Conservation (phyloP, 2,888 invertebrate species). For the Hypercompe scribonia region DNA sequence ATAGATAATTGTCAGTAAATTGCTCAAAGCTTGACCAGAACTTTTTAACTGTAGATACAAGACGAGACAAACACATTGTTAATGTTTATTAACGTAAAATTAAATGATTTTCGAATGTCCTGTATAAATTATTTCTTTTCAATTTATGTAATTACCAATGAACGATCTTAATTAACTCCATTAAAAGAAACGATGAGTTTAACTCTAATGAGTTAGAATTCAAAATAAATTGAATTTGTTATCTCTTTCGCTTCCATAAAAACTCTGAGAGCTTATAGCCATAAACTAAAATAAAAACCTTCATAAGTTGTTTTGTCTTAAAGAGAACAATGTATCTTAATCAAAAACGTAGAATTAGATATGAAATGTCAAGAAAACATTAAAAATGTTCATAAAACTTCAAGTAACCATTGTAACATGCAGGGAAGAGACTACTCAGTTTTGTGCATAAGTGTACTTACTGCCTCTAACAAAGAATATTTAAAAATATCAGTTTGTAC, state of each 20-base stretch:
- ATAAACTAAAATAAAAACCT: neutral
- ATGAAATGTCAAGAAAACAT: neutral
- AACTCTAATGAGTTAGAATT: neutral
- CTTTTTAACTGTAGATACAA: neutral
- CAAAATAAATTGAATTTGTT: neutral
- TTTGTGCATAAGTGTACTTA: conserved; percentile 1
- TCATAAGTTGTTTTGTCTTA: neutral
- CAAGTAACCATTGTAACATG: neutral
- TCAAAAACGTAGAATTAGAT: too few relatives aligned
- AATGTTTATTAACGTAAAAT: neutral
- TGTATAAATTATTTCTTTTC: neutral
- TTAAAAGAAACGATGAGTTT: neutral
- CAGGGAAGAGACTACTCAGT: neutral
- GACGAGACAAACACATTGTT: neutral
- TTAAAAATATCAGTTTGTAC: conserved; percentile 40
- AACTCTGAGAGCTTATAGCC: neutral
- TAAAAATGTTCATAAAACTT: neutral
- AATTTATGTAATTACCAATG: neutral
- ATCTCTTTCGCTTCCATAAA: neutral
- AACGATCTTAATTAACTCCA: too few relatives aligned
- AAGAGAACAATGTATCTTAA: neutral
- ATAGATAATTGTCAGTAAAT: too few relatives aligned
- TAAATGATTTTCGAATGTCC: neutral
- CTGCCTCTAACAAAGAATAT: neutral
- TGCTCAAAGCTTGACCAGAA: neutral